Base-by-base conservation (phyloP, 1,140 invertebrate genomes). In the Lepidurus packardi region DNA sequence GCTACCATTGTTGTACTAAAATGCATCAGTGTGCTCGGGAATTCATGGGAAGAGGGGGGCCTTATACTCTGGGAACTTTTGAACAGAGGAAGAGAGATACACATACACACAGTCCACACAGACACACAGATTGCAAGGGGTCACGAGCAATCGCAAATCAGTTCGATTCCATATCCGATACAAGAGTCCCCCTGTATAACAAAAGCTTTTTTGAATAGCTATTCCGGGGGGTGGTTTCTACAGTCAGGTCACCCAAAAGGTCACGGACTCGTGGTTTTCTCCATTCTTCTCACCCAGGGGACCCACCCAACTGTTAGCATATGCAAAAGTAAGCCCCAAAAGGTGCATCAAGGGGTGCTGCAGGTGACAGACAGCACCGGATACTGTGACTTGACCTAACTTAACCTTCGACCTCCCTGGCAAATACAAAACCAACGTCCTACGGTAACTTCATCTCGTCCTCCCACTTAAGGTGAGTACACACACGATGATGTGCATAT, bases 301-400 rank as follows among this genome's bases (percentile, higher is more conserved):
- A 16, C 13, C 47, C 47, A n/a, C n/a, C n/a, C 4, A 8, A 65
- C 4, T 65, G 53, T 65, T 65, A 65, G 53, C 53, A 65, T 65
- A 65, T 65, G 53, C 53, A 65, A 65, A 65, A 65, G 53, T n/a
- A 34, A 34, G 21, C 16, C 53, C 53, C 13, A 65, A 65, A 65
- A 65, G 53, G 53, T 65, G 53, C 53, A 65, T 65, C 53, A 65
- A 65, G 53, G 53, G 53, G 53, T 65, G 53, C 53, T 65, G 53
- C 53, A 65, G 53, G 53, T 65, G 53, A 65, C 16, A 65, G 13
- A 65, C 8, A 65, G 16, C 21, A 65, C 13, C 53, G 53, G 53
- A 65, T 65, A 65, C 53, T n/a, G 53, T 65, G 8, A 65, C 53
- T 65, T 65, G 53, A 65, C 53, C 53, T 16, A 65, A 65, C 53